Conservation (phyloP, 2,797 vertebrate genomes). For the Eremophila alpestris region DNA sequence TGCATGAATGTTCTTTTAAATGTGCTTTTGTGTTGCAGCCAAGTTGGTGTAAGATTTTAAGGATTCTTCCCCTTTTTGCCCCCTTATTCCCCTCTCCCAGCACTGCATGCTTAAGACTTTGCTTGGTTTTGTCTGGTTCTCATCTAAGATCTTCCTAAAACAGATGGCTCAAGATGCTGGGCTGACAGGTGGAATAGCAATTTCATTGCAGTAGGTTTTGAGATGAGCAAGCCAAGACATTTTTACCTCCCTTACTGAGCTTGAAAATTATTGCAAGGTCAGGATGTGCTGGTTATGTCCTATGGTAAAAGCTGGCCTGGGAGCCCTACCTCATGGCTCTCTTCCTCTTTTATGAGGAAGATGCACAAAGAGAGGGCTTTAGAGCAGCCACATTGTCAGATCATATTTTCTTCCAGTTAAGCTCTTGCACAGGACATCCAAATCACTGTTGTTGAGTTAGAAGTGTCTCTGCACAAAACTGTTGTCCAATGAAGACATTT, state of each 20-base stretch:
- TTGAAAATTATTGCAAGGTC: not conserved
- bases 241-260: not conserved
- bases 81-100: not conserved
- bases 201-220: not conserved
- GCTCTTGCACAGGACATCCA: not conserved
- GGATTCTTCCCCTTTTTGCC: not conserved
- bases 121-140: not conserved
- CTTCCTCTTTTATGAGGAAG: not conserved
- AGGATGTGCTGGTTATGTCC: not conserved
- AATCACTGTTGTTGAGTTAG: not conserved
- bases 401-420: not conserved
- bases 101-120: not conserved
- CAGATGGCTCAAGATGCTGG: not conserved
- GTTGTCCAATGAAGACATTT: not conserved
- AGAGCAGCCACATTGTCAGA: not conserved
- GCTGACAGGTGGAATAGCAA: not conserved
- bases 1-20: not conserved
- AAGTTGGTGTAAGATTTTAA: not conserved
- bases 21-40: not conserved
- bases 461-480: not conserved
- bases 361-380: not conserved
- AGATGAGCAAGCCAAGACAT: not conserved
- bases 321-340: not conserved
- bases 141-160: not conserved
- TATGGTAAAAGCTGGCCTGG: not conserved